Conservation (phyloP, 2,113 vertebrate genomes). For the Hippocampus abdominalis region DNA sequence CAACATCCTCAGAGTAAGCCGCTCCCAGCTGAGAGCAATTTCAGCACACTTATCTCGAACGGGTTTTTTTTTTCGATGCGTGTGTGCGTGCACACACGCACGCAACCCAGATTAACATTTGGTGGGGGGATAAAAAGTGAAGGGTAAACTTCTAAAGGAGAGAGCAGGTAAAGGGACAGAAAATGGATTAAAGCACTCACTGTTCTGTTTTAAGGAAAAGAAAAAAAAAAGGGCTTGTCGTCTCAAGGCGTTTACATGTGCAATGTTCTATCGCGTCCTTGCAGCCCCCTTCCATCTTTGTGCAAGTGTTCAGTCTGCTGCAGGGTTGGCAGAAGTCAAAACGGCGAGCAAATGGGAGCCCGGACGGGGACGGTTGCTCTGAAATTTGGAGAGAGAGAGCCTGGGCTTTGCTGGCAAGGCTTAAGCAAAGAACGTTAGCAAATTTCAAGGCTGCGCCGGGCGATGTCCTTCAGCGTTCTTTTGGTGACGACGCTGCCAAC, state of each 20-base stretch:
- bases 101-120: constrained; percentile 37
- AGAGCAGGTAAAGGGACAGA: constrained; percentile 16
- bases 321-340: constrained; percentile 30
- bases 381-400: constrained; percentile 23
- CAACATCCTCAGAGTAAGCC: constrained; percentile 34
- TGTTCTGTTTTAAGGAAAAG: constrained; percentile 2
- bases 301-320: constrained; percentile 11
- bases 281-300: constrained; percentile 35
- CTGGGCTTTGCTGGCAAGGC: constrained; percentile 32
- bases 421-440: constrained; percentile 42
- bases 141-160: constrained; percentile 19
- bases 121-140: constrained; percentile 4
- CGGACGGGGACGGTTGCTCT: constrained; percentile 13
- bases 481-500: constrained; percentile 29
- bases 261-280: constrained; percentile 26
- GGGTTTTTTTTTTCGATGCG: constrained; percentile 10
- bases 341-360: constrained; percentile 20
- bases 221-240: not conserved
- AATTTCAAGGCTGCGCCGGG: constrained; percentile 41
- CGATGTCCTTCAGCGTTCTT: constrained; percentile 41
- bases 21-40: constrained; percentile 41
- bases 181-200: constrained; percentile 18
- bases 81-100: not conserved
- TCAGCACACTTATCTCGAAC: constrained; percentile 23
- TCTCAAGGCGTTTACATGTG: constrained; percentile 18